Evolutionary conservation across 2,888 invertebrate species (phyloP).

Genomic region (Chaetogeoica ovagalla): DNA sequence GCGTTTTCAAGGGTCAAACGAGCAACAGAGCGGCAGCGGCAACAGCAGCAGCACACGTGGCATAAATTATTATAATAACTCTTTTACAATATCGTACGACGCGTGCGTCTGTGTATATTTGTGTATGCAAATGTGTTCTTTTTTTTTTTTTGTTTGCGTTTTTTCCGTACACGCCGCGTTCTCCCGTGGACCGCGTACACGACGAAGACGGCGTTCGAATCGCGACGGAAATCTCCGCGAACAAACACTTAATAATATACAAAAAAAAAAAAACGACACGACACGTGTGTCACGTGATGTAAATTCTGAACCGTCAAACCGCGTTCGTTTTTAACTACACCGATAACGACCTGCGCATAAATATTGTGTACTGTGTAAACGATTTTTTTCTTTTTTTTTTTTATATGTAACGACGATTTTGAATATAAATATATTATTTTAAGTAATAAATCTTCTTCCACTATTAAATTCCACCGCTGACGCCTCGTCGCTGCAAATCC

Average conservation of each 20-base stretch:
- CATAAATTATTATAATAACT: slow-evolving; percentile 42
- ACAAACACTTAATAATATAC: not conserved
- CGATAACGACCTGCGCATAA: too few species aligned
- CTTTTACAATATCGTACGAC: slow-evolving; percentile 19
- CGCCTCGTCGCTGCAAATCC: too few species aligned
- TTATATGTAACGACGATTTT: too few species aligned
- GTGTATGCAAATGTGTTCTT: not conserved
- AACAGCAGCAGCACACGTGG: slow-evolving; percentile 25
- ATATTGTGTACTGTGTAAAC: too few species aligned
- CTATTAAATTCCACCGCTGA: too few species aligned
- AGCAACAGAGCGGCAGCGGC: not conserved
- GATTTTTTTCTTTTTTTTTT: too few species aligned
- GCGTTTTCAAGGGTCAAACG: slow-evolving; percentile 43
- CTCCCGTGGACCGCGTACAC: not conserved
- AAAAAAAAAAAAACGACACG: not conserved
- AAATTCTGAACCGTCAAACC: slow-evolving; percentile 16
- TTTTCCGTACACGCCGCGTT: not conserved
- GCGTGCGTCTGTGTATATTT: not conserved
- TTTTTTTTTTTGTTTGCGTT: not conserved
- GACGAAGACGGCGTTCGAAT: not conserved
- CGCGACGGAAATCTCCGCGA: slow-evolving; percentile 10
- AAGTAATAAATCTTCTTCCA: too few species aligned
- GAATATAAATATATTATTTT: too few species aligned
- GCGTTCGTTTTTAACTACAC: not conserved
- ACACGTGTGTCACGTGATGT: slow-evolving; percentile 35